Evolutionary conservation across 2,888 invertebrate genomes (phyloP), one percentile per base, ranked within the genome.

Genomic region (Nomada goodeniana): DNA sequence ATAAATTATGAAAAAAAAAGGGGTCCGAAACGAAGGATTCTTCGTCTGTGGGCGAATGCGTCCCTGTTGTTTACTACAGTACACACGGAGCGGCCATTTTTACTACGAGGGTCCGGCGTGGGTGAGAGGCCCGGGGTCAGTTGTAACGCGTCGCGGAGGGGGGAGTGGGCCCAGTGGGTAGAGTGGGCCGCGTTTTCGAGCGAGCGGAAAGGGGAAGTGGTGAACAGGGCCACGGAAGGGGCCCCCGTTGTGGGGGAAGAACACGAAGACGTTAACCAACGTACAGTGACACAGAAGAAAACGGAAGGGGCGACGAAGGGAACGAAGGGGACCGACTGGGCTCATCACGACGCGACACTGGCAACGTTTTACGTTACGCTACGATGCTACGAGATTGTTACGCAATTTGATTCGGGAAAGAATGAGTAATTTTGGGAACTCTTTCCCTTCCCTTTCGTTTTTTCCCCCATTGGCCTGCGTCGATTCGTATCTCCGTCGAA

Each of bases 81-180:
- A 85, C 79, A 85, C 80, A 80, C 84, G 75, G 23, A 71, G 78
- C 76, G 85, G 91, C 91, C 91, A 92, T 92, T 89, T 93, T 93
- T 92, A 93, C 93, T 93, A 93, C 91, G 90, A 72, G 83, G 67
- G 63, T 57, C 67, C 83, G 72, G 91, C 92, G 92, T 92, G 93
- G 92, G 92, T 91, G 92, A 92, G 88, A 86, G 89, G 88, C 86
- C 89, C 86, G 85, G 88, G 91, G 91, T 91, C 90, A 90, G 89
- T 90, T 86, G 88, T 82, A 44, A 63, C 50, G 63, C 26, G 20
- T 26, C 2, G 5, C 36, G 26, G 26, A 50, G 61, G 53, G 61
- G 71, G 74, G 75, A 83, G 67, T 78, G 81, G 70, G 50, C 36
- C 7, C 5, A 18, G 44, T n/a, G 29, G 57, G 76, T 68, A 71